A percentile compares a stretch with the other conserved stretches of the same genome.
phyloP scores from a whole-genome alignment of 2,113 vertebrate species.

The Mormyrus iriodes region DNA sequence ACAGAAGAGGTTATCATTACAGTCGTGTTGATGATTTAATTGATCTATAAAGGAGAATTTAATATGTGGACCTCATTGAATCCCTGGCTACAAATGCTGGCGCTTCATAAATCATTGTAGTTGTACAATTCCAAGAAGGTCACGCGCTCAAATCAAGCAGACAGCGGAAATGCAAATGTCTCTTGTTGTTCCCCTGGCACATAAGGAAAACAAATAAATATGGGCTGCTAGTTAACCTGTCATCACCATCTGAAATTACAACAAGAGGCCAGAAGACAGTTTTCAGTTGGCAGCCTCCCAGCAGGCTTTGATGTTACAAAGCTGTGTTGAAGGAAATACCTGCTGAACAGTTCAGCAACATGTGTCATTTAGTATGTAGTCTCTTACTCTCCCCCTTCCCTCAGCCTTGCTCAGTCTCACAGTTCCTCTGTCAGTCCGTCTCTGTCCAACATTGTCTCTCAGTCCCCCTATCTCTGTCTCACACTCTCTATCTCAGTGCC shows the following conservation, averaged over 20 bases:
- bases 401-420: background rate
- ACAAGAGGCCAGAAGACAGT: conserved; percentile 47
- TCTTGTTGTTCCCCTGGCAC: conserved; percentile 39
- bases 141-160: conserved; percentile 37
- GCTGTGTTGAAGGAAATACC: conserved; percentile 51
- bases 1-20: conserved; percentile 1
- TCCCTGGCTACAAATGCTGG: conserved; percentile 23
- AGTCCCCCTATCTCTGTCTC: background rate
- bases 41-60: conserved; percentile 26
- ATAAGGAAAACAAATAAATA: conserved; percentile 54
- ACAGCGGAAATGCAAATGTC: conserved; percentile 49
- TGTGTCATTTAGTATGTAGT: conserved; percentile 38
- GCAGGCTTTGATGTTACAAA: conserved; percentile 52
- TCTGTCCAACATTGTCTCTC: background rate
- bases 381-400: conserved; percentile 12
- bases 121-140: conserved; percentile 23
- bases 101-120: conserved; percentile 33
- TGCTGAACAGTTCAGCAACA: conserved; percentile 50
- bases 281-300: conserved; percentile 49
- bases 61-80: conserved; percentile 27
- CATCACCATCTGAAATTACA: conserved; percentile 59
- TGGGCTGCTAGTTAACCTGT: conserved; percentile 57
- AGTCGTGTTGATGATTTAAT: conserved; percentile 13
- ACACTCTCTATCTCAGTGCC: background rate
- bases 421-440: background rate